Percentiles rank a stretch among this genome's conserved stretches.
These are phyloP conservation scores for Isurus oxyrinchus DNA, from an alignment of 2,113 vertebrate species.

Conservation along the genomic window DNA sequence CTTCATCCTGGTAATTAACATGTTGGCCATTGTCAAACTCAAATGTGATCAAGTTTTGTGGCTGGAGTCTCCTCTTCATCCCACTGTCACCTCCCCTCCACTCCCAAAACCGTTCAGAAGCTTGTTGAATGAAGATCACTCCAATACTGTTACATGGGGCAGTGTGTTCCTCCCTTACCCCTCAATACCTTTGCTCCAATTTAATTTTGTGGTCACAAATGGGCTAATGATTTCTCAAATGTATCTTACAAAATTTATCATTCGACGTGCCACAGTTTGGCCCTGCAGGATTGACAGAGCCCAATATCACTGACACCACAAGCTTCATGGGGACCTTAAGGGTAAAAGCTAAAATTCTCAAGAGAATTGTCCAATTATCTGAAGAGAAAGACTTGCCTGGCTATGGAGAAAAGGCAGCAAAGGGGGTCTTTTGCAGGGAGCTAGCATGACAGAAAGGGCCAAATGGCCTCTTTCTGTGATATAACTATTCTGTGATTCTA, in stretches of 20 bases:
- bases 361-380: too few species aligned
- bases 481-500: neutral
- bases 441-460: too few species aligned
- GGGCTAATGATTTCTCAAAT: neutral
- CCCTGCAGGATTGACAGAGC: neutral
- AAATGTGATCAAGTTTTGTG: neutral
- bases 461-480: too few species aligned
- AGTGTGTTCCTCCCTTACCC: neutral
- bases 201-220: neutral
- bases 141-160: neutral
- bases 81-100: neutral
- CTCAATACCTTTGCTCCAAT: neutral
- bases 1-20: neutral
- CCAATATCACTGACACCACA: neutral
- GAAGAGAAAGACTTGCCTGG: too few species aligned
- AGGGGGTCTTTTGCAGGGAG: too few species aligned
- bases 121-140: neutral
- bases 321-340: neutral
- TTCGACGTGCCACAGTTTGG: neutral
- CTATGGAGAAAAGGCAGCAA: too few species aligned
- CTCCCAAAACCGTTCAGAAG: neutral
- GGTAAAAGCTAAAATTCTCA: neutral
- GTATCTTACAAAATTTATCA: neutral
- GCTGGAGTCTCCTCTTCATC: neutral
- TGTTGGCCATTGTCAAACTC: neutral